Evolutionary conservation across 2,113 vertebrate species (phyloP).

Genomic region (Leptodactylus fuscus): DNA sequence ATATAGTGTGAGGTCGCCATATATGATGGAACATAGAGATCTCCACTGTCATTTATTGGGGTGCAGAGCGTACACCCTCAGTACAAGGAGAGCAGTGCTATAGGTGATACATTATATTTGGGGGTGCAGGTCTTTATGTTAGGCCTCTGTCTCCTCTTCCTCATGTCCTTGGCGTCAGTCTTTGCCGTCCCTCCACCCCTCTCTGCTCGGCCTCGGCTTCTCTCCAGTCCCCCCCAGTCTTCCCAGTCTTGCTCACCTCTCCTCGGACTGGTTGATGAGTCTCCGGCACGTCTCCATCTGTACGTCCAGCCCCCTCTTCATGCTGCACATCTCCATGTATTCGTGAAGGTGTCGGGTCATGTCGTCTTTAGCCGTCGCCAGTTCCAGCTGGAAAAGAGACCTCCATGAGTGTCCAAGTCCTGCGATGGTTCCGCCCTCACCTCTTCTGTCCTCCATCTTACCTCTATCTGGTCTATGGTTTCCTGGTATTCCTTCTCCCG

Average conservation of each 20-base stretch:
- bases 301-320: constrained; percentile 95
- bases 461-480: constrained; percentile 98
- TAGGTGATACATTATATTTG: too few relatives aligned
- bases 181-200: too few relatives aligned
- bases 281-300: constrained; percentile 98
- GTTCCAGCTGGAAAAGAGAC: constrained; percentile 78
- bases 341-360: constrained; percentile 97
- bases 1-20: too few relatives aligned
- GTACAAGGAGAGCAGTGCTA: too few relatives aligned
- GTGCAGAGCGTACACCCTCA: too few relatives aligned
- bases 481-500: constrained; percentile 97
- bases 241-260: constrained; percentile 83
- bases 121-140: too few relatives aligned
- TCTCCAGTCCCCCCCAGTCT: too few relatives aligned
- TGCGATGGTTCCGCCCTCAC: fast-evolving
- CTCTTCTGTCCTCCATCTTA: constrained; percentile 64
- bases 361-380: constrained; percentile 95
- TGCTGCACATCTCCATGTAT: constrained; percentile 99
- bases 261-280: constrained; percentile 92
- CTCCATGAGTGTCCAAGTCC: not conserved
- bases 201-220: too few relatives aligned
- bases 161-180: too few relatives aligned
- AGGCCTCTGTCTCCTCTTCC: too few relatives aligned
- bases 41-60: too few relatives aligned
- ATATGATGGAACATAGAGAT: too few relatives aligned